Evolutionary conservation across 2,113 vertebrate species (phyloP).

Genomic region (Indri indri): DNA sequence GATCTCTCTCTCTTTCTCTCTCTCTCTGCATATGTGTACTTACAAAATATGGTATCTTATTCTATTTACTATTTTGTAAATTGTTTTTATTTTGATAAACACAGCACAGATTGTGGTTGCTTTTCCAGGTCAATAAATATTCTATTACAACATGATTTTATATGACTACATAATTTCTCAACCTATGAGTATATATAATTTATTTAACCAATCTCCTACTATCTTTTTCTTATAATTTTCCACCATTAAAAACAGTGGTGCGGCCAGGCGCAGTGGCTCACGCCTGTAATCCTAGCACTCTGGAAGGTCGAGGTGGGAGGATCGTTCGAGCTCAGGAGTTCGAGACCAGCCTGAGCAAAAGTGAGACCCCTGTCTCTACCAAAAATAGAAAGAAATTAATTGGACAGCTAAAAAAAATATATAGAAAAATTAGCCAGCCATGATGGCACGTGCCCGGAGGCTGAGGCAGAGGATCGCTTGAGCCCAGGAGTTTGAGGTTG

Average conservation of each 20-base stretch:
- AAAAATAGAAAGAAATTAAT: too few relatives aligned
- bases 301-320: too few relatives aligned
- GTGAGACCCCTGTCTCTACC: too few relatives aligned
- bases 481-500: too few relatives aligned
- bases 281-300: too few relatives aligned
- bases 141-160: constrained; percentile 16
- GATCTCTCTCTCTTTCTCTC: neutral
- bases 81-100: neutral
- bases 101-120: neutral
- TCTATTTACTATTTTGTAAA: neutral
- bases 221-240: constrained; percentile 26
- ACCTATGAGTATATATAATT: neutral
- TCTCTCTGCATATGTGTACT: neutral
- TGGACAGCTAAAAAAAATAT: too few relatives aligned
- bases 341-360: too few relatives aligned
- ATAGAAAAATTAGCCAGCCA: too few relatives aligned
- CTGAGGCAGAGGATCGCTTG: too few relatives aligned
- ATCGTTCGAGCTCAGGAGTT: too few relatives aligned
- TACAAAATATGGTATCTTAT: neutral
- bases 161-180: constrained; percentile 14
- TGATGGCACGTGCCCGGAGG: too few relatives aligned
- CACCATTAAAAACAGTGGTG: neutral
- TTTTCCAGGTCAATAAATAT: constrained; percentile 32
- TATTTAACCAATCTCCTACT: neutral
- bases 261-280: too few relatives aligned